Base-by-base conservation (phyloP, 2,113 vertebrate species). In the Ramphastos sulfuratus region DNA sequence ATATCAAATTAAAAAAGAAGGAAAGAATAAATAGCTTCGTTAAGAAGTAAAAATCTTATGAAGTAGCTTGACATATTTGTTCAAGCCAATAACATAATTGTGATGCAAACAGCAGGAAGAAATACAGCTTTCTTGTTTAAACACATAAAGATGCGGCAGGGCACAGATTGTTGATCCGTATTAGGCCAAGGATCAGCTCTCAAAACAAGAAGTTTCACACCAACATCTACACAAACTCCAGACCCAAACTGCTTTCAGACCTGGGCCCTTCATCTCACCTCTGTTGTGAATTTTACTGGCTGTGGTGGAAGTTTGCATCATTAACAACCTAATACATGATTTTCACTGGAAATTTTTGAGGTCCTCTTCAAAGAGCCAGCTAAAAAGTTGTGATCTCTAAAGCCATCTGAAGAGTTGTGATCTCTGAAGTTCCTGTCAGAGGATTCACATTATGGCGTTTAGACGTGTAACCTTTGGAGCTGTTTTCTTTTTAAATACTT, bases 291-390 rank as follows among this genome's bases (percentile, higher is more conserved):
- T 70, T 70, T 85, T 80, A 80, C 46, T 37, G 31, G 11, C 46
- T 74, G 28, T 25, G 31, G 46, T 42, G 31, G 67, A 85, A 76
- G 19, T 18, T 76, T 82, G 64, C 33, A 56, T 81, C 7, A 2
- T 67, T 71, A 90, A 64, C 28, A 81, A 83, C 16, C 27, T 76
- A 91, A 89, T 11, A 50, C 25, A 42, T 80, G 61, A 61, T 87
- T 92, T 91, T 67, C 44, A 76, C 50, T 31, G 27, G 44, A 85
- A n/a, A 82, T 70, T 92, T 89, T 74, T 90, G 89, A 94, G n/a
- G 42, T 30, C 4, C 12, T 89, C 16, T 31, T 42, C 46, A 10
- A 25, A 90, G 7, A 60, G 33, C 9, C 79, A 87, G 35, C 18
- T 87, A 79, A 27, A 85, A 91, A 82, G 18, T 12, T 70, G 15